Evolutionary conservation across 2,797 vertebrate species (phyloP), one percentile per base, ranked within the genome.

Genomic region (Alca torda): DNA sequence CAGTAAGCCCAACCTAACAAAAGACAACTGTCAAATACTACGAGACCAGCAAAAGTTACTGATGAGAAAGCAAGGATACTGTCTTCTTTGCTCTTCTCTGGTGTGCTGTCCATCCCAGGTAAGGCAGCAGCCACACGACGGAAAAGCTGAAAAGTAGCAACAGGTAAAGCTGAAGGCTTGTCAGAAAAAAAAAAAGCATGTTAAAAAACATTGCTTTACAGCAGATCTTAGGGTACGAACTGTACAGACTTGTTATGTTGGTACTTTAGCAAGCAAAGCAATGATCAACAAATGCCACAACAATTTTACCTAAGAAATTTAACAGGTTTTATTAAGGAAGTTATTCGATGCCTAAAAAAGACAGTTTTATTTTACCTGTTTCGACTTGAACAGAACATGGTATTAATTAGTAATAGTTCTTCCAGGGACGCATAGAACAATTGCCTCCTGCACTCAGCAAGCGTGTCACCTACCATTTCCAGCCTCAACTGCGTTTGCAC

Each of bases 31-130:
- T 4, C 31, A 68, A 41, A 3, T 16, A 54, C 39, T 15, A 12
- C 0, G 16, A 70, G 61, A 54, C 19, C 9, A 80, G 53, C 16
- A 10, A 45, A 57, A 17, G 67, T 11, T 30, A 13, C 48, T 18
- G 50, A 37, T 16, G 6, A 59, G 31, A 72, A 83, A 54, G 20
- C 50, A 97, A 99, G 98, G 99, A 99, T 99, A 99, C 98, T 99
- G 97, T 99, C 99, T 91, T 99, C 98, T 99, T 99, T 99, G 98
- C 99, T 99, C 85, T 99, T 99, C 97, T 99, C 99, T 76, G 98
- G 98, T 97, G 98, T 98, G 96, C 98, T 99, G 89, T 99, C 99
- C 99, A 99, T 99, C 80, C 98, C 99, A 59, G 99, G 99, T 96
- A 99, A 97, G 85, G 99, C 99, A 89, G 99, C 99, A 93, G 99